These are phyloP conservation scores for Agrypnus murinus DNA, from an alignment of 2,888 invertebrate species.

Conservation along the genomic window DNA sequence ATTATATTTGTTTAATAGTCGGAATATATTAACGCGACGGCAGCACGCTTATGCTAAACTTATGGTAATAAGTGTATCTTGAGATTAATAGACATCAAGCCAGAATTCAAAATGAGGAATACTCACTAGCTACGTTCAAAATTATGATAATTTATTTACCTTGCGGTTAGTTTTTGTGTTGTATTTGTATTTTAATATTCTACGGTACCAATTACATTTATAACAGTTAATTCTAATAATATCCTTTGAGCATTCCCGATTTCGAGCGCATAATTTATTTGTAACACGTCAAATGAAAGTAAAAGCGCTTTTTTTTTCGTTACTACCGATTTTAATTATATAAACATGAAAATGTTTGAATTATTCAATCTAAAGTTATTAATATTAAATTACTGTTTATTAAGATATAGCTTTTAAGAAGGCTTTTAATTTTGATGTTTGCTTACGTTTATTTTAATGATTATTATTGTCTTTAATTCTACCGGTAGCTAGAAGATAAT, in stretches of 20 bases:
- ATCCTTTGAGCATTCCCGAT: background rate
- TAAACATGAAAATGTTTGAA: too few relatives aligned
- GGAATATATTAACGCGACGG: constrained; percentile 62
- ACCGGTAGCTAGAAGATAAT: too few relatives aligned
- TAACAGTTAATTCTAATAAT: constrained; percentile 16
- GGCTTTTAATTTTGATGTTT: too few relatives aligned
- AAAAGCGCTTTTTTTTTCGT: too few relatives aligned
- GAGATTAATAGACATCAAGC: constrained; percentile 63
- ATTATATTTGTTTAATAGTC: constrained; percentile 61
- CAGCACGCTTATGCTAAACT: constrained; percentile 66
- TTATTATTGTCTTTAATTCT: too few relatives aligned
- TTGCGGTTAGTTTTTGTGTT: constrained; percentile 50
- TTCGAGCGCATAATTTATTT: background rate
- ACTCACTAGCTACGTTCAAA: constrained; percentile 53
- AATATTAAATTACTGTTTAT: too few relatives aligned
- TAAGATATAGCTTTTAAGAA: too few relatives aligned
- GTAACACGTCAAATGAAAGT: constrained; percentile 3
- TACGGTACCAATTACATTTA: constrained; percentile 34
- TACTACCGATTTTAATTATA: too few relatives aligned
- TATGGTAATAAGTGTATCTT: constrained; percentile 65
- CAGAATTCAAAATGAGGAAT: constrained; percentile 58
- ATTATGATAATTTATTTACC: constrained; percentile 56
- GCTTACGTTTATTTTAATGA: too few relatives aligned
- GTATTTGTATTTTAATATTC: constrained; percentile 46
- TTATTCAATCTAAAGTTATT: too few relatives aligned